Conservation (phyloP, 2,113 vertebrate genomes). For the Nycticorax nycticorax region DNA sequence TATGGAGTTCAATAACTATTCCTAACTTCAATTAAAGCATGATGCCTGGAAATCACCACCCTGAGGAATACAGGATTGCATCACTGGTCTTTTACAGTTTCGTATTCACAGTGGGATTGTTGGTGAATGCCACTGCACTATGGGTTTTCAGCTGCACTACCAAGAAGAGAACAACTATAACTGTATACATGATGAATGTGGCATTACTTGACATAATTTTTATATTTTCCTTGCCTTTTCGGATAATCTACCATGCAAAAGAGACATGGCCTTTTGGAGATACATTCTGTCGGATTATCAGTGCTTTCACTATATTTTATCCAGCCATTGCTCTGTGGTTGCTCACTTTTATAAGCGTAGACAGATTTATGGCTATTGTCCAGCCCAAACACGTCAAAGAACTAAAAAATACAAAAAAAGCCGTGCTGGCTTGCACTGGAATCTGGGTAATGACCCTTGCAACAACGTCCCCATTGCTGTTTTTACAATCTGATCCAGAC, state of each 20-base stretch:
- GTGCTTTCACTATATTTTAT: constrained; percentile 89
- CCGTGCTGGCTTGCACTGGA: constrained; percentile 80
- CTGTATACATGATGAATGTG: constrained; percentile 95
- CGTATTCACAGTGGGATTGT: constrained; percentile 83
- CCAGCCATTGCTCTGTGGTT: constrained; percentile 95
- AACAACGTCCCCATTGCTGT: constrained; percentile 80
- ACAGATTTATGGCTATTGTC: constrained; percentile 95
- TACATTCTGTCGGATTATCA: constrained; percentile 83
- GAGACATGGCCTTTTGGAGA: constrained; percentile 90
- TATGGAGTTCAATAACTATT: background rate
- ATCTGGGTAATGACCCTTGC: constrained; percentile 91
- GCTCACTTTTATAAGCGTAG: constrained; percentile 90
- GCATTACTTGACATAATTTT: constrained; percentile 89
- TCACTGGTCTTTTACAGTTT: constrained; percentile 88
- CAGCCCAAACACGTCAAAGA: constrained; percentile 91
- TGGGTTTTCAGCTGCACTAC: constrained; percentile 97
- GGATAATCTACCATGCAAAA: constrained; percentile 84
- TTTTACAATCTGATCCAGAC: constrained; percentile 83
- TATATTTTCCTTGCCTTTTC: constrained; percentile 87
- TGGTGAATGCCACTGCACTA: constrained; percentile 89
- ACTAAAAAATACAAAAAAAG: constrained; percentile 88
- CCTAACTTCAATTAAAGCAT: background rate
- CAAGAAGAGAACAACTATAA: constrained; percentile 92
- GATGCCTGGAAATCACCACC: constrained; percentile 54
- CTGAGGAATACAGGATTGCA: constrained; percentile 80